Evolutionary conservation across 1,140 invertebrate species (phyloP).

Genomic region (Drosophila paulistorum): DNA sequence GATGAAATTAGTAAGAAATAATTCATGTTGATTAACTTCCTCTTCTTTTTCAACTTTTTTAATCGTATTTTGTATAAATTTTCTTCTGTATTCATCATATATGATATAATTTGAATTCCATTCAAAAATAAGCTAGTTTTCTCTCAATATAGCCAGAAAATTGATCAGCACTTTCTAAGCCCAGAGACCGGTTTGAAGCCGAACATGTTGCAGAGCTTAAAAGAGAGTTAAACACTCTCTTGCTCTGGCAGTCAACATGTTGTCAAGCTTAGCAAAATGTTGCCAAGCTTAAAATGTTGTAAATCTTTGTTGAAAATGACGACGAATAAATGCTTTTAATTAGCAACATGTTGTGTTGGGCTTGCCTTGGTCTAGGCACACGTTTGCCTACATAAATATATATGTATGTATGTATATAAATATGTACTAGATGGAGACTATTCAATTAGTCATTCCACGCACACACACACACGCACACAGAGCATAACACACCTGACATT

Average conservation of each 20-base stretch:
- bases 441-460: constrained; percentile 68
- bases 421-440: constrained; percentile 34
- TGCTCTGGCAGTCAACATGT: constrained; percentile 24
- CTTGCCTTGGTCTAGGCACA: constrained; percentile 26
- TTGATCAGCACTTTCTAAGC: neutral
- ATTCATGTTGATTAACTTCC: too few species aligned
- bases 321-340: constrained; percentile 47
- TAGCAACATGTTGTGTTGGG: constrained; percentile 47
- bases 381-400: constrained; percentile 32
- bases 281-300: constrained; percentile 21
- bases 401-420: neutral
- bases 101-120: too few species aligned
- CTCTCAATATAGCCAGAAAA: neutral
- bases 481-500: constrained; percentile 3
- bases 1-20: too few species aligned
- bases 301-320: neutral
- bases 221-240: constrained; percentile 21
- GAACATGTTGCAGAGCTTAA: constrained; percentile 46
- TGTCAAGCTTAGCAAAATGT: constrained; percentile 22
- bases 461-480: constrained; percentile 10
- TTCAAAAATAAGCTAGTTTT: neutral
- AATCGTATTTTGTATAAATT: too few species aligned
- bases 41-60: too few species aligned
- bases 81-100: too few species aligned
- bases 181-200: constrained; percentile 56